phyloP scores from a whole-genome alignment of 2,113 vertebrate species.

The Tyrannus savana region DNA sequence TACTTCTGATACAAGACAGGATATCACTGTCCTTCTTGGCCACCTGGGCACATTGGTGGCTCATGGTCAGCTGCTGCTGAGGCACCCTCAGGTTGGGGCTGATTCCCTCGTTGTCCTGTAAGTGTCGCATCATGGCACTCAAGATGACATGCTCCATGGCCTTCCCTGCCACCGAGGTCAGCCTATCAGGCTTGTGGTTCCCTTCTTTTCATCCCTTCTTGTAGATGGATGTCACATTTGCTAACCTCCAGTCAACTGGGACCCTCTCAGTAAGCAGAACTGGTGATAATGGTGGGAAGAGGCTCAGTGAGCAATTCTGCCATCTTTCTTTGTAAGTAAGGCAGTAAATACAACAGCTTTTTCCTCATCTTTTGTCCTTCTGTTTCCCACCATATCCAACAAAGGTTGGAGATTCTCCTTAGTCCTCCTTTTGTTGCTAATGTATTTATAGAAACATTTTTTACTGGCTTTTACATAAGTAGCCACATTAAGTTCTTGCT shows the following conservation, averaged over 20 bases:
- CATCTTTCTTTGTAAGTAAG: background rate
- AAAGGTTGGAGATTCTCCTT: background rate
- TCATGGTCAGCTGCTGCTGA: background rate
- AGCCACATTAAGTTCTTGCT: background rate
- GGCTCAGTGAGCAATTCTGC: background rate
- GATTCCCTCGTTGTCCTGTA: background rate
- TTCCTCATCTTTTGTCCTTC: background rate
- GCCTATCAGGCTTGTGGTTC: background rate
- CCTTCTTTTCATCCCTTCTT: background rate
- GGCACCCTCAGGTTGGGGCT: background rate
- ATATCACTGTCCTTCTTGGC: background rate
- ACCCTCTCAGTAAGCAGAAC: background rate
- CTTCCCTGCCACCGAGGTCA: background rate
- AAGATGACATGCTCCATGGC: background rate
- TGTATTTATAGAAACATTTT: background rate
- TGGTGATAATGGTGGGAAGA: background rate
- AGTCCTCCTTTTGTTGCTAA: background rate
- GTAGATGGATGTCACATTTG: background rate
- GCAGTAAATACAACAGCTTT: background rate
- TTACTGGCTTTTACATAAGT: background rate
- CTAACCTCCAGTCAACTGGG: background rate
- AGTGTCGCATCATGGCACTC: rapidly evolving
- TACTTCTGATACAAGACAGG: background rate
- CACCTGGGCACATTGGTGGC: background rate
- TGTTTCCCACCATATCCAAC: background rate